phyloP scores from a whole-genome alignment of 1,140 invertebrate species.

The Lineus longissimus region DNA sequence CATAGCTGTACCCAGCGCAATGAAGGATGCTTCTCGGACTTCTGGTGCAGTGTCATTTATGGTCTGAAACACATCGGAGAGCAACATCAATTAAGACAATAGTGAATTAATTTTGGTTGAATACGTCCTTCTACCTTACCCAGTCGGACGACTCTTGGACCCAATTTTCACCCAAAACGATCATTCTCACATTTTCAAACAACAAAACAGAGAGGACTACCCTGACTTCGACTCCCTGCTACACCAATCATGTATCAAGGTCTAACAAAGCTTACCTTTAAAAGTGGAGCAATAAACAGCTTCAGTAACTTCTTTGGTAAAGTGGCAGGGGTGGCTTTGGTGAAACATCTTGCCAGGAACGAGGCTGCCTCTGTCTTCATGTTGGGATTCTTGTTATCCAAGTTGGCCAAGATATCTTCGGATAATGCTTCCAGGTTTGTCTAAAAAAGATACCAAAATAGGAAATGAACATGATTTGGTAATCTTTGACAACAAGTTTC shows the following conservation, averaged over 20 bases:
- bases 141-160: too few species aligned
- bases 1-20: conserved; percentile 89
- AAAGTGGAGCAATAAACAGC: conserved; percentile 70
- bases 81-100: background rate
- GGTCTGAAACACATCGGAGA: conserved; percentile 54
- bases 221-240: too few species aligned
- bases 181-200: background rate
- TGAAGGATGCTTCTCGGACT: conserved; percentile 56
- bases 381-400: conserved; percentile 92
- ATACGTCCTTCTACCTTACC: too few species aligned
- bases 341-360: conserved; percentile 82
- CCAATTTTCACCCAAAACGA: background rate
- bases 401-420: conserved; percentile 76
- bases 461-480: too few species aligned
- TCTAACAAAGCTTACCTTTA: conserved; percentile 65
- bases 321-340: conserved; percentile 71
- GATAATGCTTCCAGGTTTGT: conserved; percentile 81
- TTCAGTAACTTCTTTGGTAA: conserved; percentile 92
- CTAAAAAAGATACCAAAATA: too few species aligned
- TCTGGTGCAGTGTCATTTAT: conserved; percentile 68
- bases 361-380: conserved; percentile 88
- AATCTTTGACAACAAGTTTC: too few species aligned
- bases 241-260: too few species aligned
- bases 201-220: too few species aligned
- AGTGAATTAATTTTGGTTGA: too few species aligned